Base-by-base conservation (phyloP, 2,113 vertebrate species). In the Phylloscopus trochilus region DNA sequence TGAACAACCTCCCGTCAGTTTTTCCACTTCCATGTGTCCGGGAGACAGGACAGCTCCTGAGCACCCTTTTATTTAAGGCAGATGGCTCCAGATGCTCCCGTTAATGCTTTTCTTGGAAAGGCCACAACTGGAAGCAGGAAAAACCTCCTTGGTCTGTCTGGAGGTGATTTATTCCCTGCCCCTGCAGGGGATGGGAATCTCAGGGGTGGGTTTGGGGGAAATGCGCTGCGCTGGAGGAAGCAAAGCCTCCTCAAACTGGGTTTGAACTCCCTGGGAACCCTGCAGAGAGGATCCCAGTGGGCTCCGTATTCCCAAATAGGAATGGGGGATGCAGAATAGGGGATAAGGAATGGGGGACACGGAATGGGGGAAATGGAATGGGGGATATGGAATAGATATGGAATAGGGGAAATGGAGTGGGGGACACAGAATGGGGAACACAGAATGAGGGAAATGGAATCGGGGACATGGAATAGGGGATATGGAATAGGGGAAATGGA, bases 51-150 rank as follows among this genome's bases (percentile, higher is more conserved):
- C 46, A 49, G 7, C n/a, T 46, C 66, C 78, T 53, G 51, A 69
- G 74, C 43, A 9, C 21, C 13, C 24, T 46, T 60, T 86, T 16
- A 53, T 33, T 82, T 0, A 1, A 44, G 91, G 87, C 94, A 91
- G 83, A 87, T 76, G 93, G 84, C 47, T 92, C 87, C 95, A 94
- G 87, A 91, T 91, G 92, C 82, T 90, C 3, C 2, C 4, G 41
- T 89, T 69, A 83, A 91, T 53, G 91, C 78, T 95, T 84, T 94
- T 87, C 91, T 91, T 96, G 94, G 96, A 95, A 95, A 85, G 39
- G 15, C 17, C 62, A 3, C 44, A 39, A 7, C 18, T 18, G 41
- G 44, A 64, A 95, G 96, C 88, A 93, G 82, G 89, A 39, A 77
- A 53, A 81, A 56, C n/a, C 47, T 1, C 28, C 76, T 87, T 76